Evolutionary conservation across 2,888 invertebrate species (phyloP).

Genomic region (Unio pictorum): DNA sequence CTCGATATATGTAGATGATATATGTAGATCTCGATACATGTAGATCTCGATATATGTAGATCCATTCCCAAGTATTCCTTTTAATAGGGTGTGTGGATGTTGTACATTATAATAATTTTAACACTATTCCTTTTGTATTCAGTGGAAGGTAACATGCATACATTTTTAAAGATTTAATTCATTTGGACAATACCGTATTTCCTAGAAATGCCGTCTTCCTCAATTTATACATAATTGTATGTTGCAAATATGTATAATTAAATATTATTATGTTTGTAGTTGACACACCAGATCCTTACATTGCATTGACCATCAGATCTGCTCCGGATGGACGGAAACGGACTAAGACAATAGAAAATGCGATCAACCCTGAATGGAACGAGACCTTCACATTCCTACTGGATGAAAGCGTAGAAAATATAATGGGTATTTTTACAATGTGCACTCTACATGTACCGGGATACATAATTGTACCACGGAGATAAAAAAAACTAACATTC

Average conservation of each 20-base stretch:
- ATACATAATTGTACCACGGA: too few species aligned
- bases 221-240: neutral
- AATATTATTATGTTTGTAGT: slow-evolving; percentile 43
- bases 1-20: too few species aligned
- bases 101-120: too few species aligned
- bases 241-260: neutral
- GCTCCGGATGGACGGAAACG: slow-evolving; percentile 69
- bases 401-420: slow-evolving; percentile 62
- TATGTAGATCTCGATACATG: too few species aligned
- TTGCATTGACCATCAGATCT: slow-evolving; percentile 64
- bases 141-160: too few species aligned
- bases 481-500: too few species aligned
- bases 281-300: slow-evolving; percentile 72
- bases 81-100: too few species aligned
- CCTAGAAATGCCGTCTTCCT: neutral
- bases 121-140: too few species aligned
- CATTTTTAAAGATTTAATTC: too few species aligned
- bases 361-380: slow-evolving; percentile 70
- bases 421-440: slow-evolving; percentile 60
- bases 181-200: neutral
- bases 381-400: slow-evolving; percentile 70
- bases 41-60: too few species aligned
- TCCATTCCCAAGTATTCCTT: too few species aligned
- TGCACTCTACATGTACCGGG: too few species aligned
- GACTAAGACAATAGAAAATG: slow-evolving; percentile 68